Base-by-base conservation (phyloP, 2,113 vertebrate genomes). In the Hoplias malabaricus region DNA sequence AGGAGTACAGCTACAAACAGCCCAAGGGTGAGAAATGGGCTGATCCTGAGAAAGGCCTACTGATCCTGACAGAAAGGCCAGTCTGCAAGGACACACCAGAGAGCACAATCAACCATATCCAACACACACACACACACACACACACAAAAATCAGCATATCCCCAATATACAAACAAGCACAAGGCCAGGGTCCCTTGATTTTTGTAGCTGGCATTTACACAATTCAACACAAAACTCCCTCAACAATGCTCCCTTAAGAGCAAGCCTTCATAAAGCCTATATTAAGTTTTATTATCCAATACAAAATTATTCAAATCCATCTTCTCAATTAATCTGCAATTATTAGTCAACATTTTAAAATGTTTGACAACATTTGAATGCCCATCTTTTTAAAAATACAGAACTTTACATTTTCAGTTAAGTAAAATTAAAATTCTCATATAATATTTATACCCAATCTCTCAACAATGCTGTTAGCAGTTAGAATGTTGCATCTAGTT, bases 21-120 rank as follows among this genome's bases (percentile, higher is more conserved):
- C 75, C 75, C 75, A 77, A 77, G 75, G 75, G 66, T 77, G 68
- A 38, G 36, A 77, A 69, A 54, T 21, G 33, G 66, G 67, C 66
- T 77, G 75, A 77, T 66, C 65, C 75, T 69, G 67, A 78, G 14
- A 71, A 31, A 62, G 67, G 56, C 42, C 76, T 71, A 69, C 34
- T 70, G 65, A 78, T 71, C 67, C 75, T 77, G 43, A 23, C 57
- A 67, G 63, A 76, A 68, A 76, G 56, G 62, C 63, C 70, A 68
- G 74, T 68, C 73, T 43, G 36, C 63, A 68, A 76, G 25, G 50
- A 71, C 73, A 70, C 54, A 71, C 42, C 40, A 61, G 16, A 9
- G 42, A 38, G 36, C 34, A 48, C 43, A 42, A 16, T 33, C 61
- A 67, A 27, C 33, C 54, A 73, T 63, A 23, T 16, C 40, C 12